phyloP scores from a whole-genome alignment of 2,888 invertebrate genomes.

The Diachrysia chrysitis region DNA sequence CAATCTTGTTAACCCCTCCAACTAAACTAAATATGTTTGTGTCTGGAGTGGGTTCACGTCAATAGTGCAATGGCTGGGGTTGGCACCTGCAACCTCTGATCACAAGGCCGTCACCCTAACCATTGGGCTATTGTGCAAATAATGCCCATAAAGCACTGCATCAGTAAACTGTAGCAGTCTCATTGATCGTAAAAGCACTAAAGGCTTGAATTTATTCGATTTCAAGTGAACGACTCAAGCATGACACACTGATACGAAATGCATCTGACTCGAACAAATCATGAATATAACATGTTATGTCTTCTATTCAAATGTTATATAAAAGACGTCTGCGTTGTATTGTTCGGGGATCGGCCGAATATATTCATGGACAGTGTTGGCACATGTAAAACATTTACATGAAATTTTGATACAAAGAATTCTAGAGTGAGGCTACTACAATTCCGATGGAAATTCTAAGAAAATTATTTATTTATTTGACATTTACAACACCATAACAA shows the following conservation, averaged over 20 bases:
- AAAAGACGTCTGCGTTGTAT: neutral
- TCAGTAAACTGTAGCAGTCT: neutral
- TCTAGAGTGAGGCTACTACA: neutral
- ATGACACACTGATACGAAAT: neutral
- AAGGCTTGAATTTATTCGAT: neutral
- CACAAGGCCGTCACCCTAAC: no score
- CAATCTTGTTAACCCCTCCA: no score
- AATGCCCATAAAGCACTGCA: no score
- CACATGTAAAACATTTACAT: neutral
- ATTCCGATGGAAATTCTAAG: slow-evolving; percentile 2
- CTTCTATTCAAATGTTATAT: neutral
- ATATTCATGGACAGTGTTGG: neutral
- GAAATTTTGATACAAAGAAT: slow-evolving; percentile 2
- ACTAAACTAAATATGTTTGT: no score
- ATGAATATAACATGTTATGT: slow-evolving; percentile 1
- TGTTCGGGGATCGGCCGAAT: neutral
- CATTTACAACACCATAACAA: no score
- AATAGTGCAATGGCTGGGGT: no score
- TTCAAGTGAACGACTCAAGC: neutral
- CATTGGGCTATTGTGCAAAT: no score
- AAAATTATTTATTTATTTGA: no score
- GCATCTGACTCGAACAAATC: slow-evolving; percentile 1
- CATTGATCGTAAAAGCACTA: neutral
- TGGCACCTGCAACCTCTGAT: no score
- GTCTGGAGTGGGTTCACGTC: no score